Conservation (phyloP, 2,113 vertebrate genomes). For the Erinaceus europaeus region DNA sequence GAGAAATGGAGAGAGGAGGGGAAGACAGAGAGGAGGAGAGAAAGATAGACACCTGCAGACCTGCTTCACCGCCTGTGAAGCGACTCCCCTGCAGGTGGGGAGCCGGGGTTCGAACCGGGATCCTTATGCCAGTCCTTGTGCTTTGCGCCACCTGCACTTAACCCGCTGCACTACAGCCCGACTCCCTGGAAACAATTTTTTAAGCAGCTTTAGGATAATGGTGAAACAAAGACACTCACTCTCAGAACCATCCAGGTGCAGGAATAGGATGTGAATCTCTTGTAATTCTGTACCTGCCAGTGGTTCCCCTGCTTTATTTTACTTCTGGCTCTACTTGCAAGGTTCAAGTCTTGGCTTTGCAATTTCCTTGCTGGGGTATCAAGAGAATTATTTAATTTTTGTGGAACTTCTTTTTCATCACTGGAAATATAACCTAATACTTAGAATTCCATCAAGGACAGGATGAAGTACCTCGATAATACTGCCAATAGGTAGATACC, state of each 20-base stretch:
- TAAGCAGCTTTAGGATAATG: not conserved
- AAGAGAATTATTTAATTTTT: not conserved
- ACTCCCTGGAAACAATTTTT: no score
- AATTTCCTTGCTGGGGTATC: not conserved
- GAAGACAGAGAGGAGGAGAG: no score
- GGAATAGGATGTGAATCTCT: not conserved
- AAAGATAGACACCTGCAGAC: no score
- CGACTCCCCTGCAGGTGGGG: no score
- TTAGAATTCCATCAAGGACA: not conserved
- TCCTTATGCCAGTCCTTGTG: no score
- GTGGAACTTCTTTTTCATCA: not conserved
- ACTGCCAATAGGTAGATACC: not conserved
- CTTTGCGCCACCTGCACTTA: no score
- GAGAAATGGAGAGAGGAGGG: no score
- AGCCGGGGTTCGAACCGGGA: no score
- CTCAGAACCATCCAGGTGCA: not conserved
- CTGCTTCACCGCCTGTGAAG: no score
- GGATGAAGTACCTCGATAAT: not conserved
- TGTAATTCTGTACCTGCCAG: not conserved
- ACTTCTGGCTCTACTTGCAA: not conserved
- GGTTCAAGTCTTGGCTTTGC: not conserved
- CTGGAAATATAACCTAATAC: not conserved
- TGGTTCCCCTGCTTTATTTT: not conserved
- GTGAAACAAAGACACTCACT: not conserved
- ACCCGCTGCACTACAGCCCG: no score